Base-by-base conservation (phyloP, 2,888 invertebrate species). In the Euspilapteryx auroguttella region DNA sequence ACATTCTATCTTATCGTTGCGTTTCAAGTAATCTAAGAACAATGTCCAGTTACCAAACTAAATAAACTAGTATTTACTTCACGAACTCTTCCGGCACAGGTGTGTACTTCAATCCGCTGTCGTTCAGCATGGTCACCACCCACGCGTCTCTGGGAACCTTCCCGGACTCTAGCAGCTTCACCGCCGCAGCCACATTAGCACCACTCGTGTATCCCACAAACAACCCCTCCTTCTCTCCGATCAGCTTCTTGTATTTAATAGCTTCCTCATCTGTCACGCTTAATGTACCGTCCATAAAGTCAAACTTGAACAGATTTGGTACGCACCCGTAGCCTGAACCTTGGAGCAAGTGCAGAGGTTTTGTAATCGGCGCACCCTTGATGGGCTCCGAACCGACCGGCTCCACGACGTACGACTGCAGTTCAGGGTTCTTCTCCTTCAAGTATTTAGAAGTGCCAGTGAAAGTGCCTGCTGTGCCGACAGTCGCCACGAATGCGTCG, bases 141-240 rank as follows among this genome's bases (percentile, higher is more conserved):
- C 73, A 73, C 2, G 75, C 51, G 35, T 69, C 61, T 17, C 53
- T 37, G 1, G 68, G 61, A 12, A 75, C 34, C 30, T 40, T 37
- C 0, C 75, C 73, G 2, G 71, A 69, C 24, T 62, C 40, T 32
- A 75, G 35, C 21, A 75, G 45, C 28, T 63, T 57, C 3, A 68
- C 62, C 0, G 73, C 71, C 1, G 69, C 75, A 4, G 71, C 71
- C 5, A 71, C 58, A 31, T 73, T 73, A 2, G 71, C 73, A 0
- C 58, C 75, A 29, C 71, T 71, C 4, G 75, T 73, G 37, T 68
- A 75, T 4, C 73, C 73, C 17, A 71, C 65, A 35, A 55, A 75
- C 32, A 75, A 32, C 10, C 73, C 73, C 36, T 75, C 73, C 37
- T 64, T 65, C 33, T 53, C 45, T 7, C 73, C 73, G 7, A 75